Evolutionary conservation across 2,113 vertebrate species (phyloP), one percentile per base, ranked within the genome.

Genomic region (Hippocampus zosterae): DNA sequence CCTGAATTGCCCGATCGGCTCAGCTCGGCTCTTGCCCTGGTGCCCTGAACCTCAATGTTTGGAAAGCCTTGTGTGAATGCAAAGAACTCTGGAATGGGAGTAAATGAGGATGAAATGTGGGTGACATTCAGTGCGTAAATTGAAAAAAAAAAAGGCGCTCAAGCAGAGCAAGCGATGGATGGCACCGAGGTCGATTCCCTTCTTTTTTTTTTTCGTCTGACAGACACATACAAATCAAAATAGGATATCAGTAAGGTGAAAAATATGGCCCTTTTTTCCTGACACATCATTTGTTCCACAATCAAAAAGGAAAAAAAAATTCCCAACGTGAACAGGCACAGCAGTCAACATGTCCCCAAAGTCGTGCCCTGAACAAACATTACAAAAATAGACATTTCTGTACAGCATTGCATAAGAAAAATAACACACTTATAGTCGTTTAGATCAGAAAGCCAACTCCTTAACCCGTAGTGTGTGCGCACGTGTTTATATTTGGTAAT

Each of bases 321-420:
- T 18, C 46, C 46, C 46, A 75, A 71, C 8, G 68, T 69, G 65
- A 74, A 76, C 72, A 81, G 81, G 84, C 88, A 90, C 84, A 88
- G 87, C 80, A 91, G 86, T 72, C 71, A 83, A 71, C 73, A 77
- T 68, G 73, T 89, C 80, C 67, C 75, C 74, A 74, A 86, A 89
- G 87, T 87, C 90, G 90, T 91, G 88, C 89, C 88, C 84, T 90
- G 86, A 89, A 84, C 72, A 84, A 46, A 90, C 79, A 73, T 87
- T 92, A 93, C 83, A 92, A 92, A 93, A 92, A 93, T 92, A 93
- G 88, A 91, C 81, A 84, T 91, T 91, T 92, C 85, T 88, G 74
- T 90, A 91, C 89, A 93, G 88, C 86, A 78, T 91, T 92, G 91
- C 90, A 92, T 92, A 91, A 91, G 84, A 92, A 91, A 90, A 87